A percentile compares a stretch with the other conserved stretches of the same genome.
phyloP scores from a whole-genome alignment of 2,797 vertebrate genomes.

The Phoxinus dragarum region DNA sequence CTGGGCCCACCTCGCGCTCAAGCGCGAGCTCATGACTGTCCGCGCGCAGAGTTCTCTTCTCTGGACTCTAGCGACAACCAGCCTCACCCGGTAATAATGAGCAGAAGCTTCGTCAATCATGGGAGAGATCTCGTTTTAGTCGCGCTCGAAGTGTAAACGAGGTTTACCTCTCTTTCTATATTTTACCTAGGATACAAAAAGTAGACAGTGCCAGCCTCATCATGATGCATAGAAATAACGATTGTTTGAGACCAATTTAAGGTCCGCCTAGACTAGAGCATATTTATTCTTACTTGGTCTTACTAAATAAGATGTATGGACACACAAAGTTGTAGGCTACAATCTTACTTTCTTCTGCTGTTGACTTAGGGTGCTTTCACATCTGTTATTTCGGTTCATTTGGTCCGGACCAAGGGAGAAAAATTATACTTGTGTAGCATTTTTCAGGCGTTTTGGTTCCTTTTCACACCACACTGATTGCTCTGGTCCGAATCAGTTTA shows the following conservation, averaged over 20 bases:
- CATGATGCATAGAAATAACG: background rate
- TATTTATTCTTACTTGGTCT: background rate
- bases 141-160: background rate
- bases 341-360: background rate
- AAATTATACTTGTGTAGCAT: no score
- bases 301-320: background rate
- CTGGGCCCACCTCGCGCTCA: background rate
- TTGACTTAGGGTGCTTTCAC: no score
- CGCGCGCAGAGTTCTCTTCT: constrained; percentile 5
- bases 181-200: background rate
- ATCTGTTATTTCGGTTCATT: no score
- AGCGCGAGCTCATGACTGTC: background rate
- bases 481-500: no score
- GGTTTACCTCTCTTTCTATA: no score
- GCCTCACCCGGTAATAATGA: background rate
- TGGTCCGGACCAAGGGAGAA: no score
- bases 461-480: no score
- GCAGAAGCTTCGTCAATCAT: background rate
- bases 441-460: no score
- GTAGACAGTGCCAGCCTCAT: background rate
- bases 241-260: background rate
- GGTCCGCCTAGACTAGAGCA: background rate
- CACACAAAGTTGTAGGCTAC: background rate
- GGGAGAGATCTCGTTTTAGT: background rate
- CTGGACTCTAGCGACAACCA: background rate